Base-by-base conservation (phyloP, 1,140 invertebrate species). In the Penaeus vannamei region DNA sequence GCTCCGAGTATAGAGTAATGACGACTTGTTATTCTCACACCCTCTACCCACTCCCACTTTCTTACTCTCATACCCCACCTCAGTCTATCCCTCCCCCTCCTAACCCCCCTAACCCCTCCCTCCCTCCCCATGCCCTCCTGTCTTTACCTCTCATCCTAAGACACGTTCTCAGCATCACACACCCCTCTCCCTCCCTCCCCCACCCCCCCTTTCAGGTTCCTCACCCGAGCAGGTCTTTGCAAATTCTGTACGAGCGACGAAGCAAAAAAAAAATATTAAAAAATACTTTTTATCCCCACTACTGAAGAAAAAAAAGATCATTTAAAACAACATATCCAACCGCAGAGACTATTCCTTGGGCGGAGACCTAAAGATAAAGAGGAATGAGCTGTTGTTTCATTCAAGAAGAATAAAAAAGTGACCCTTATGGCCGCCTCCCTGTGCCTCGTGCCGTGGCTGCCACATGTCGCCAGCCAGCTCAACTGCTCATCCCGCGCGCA, bases 401-500 rank as follows among this genome's bases (percentile, higher is more conserved):
- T 84, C 53, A 84, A 53, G 2, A 53, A 53, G 1, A 53, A 53
- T 7, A 53, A 53, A 89, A 89, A 89, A 60, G 64, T 84, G 81
- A 79, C 86, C 86, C 86, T 79, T 79, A 84, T 89, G 87, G 87
- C 10, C 53, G 69, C 62, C 53, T 32, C 60, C 82, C 82, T 84
- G 81, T 89, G 87, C 87, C 87, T 89, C 87, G 87, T 89, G 87
- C 87, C 87, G 69, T 59, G 53, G 82, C 59, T 89, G 69, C 87
- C 82, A 84, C 3, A 64, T 61, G 29, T 32, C 81, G 82, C 59
- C 32, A 36, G 61, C 53, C 32, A 32, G 26, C 17, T 23, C 76
- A 66, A 53, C 76, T 29, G 66, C 66, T n/a, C 46, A 60, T 76
- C 26, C 32, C 84, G 29, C 42, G 32, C 42, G 32, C 66, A 5